phyloP scores from a whole-genome alignment of 2,888 invertebrate species.

The Ennomos fuscantarius region DNA sequence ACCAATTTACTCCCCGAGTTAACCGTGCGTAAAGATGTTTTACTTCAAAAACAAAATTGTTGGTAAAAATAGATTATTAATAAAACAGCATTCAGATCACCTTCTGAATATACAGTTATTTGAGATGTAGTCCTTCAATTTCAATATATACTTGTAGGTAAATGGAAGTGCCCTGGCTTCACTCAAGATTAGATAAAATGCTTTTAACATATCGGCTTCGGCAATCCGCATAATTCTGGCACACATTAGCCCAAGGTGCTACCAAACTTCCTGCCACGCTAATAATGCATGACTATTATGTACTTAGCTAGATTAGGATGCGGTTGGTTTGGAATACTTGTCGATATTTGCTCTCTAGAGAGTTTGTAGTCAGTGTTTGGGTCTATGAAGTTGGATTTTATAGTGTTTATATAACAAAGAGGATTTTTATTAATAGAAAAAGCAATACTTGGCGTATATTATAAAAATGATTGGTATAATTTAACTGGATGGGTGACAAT shows the following conservation, averaged over 20 bases:
- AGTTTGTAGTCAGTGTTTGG: neutral
- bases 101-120: no score
- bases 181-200: slow-evolving; percentile 26
- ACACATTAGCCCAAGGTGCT: slow-evolving; percentile 18
- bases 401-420: no score
- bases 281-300: slow-evolving; percentile 18
- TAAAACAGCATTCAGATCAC: no score
- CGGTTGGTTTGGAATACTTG: neutral
- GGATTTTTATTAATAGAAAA: no score
- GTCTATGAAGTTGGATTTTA: neutral
- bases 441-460: no score
- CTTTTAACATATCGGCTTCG: slow-evolving; percentile 27
- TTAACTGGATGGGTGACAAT: no score
- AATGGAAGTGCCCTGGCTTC: slow-evolving; percentile 25
- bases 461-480: no score
- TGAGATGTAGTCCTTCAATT: slow-evolving; percentile 8
- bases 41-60: no score
- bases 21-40: no score
- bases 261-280: slow-evolving; percentile 1
- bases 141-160: slow-evolving; percentile 21
- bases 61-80: no score
- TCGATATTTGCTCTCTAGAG: slow-evolving; percentile 2
- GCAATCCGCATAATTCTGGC: slow-evolving; percentile 11
- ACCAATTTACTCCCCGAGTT: no score
- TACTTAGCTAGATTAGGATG: slow-evolving; percentile 6